Evolutionary conservation across 1,140 invertebrate genomes (phyloP).

Genomic region (Megathymus violae): DNA sequence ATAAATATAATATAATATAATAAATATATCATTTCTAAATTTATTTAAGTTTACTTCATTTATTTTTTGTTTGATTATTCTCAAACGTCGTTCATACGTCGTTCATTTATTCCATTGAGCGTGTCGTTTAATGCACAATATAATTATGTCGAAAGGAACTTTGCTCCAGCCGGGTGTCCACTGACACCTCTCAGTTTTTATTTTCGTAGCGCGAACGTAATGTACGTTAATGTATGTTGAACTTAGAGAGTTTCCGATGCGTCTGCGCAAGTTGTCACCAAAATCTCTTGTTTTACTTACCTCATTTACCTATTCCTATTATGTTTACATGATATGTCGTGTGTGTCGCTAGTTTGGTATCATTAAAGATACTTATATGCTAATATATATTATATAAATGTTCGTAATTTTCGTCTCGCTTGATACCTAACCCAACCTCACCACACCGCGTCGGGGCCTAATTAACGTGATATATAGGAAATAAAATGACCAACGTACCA

Average conservation of each 20-base stretch:
- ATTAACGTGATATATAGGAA: constrained; percentile 64
- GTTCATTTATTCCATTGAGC: no score
- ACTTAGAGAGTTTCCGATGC: constrained; percentile 27
- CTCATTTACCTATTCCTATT: constrained; percentile 70
- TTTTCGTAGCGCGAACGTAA: no score
- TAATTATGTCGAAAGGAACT: no score
- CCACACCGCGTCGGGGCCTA: constrained; percentile 63
- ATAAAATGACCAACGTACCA: constrained; percentile 76
- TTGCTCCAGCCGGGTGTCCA: no score
- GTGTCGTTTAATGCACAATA: no score
- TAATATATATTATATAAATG: constrained; percentile 47
- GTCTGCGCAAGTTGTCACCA: constrained; percentile 19
- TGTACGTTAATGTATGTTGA: constrained; percentile 43
- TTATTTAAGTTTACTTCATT: no score
- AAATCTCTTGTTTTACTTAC: constrained; percentile 49
- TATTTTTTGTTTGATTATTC: no score
- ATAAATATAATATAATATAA: no score
- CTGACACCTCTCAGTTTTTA: no score
- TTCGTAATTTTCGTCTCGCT: constrained; percentile 35
- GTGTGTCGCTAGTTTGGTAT: constrained; percentile 58
- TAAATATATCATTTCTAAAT: no score
- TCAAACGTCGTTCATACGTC: no score
- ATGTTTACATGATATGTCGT: constrained; percentile 55
- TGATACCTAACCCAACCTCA: constrained; percentile 37
- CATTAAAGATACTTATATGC: constrained; percentile 54